Percentiles rank a stretch among this genome's conserved stretches.
Conservation (phyloP, 2,797 vertebrate species). For the Synaphobranchus kaupii region DNA sequence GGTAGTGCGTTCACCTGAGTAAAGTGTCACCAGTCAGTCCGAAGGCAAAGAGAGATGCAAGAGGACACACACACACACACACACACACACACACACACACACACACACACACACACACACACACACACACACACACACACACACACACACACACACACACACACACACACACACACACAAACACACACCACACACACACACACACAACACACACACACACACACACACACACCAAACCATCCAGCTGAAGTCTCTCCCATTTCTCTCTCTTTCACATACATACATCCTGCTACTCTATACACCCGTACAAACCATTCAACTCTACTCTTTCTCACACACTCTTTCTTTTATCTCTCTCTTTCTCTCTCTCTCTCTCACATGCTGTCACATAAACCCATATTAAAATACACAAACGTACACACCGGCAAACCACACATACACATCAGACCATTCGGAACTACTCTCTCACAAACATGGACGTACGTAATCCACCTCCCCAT, state of each 20-base stretch:
- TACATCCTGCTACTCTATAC: background rate
- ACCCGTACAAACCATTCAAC: background rate
- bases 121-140: background rate
- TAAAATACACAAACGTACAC: background rate
- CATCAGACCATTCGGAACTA: background rate
- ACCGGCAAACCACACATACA: background rate
- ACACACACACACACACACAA: background rate
- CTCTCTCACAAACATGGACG: background rate
- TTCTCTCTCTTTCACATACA: background rate
- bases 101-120: too few relatives aligned
- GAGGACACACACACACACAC: too few relatives aligned
- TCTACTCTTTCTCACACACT: background rate
- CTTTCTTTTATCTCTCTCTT: too few relatives aligned
- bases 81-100: background rate
- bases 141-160: background rate
- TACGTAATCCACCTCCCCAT: background rate
- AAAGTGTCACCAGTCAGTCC: conserved; percentile 16
- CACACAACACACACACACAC: background rate
- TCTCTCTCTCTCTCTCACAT: background rate
- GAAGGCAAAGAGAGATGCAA: background rate
- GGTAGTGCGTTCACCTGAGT: conserved; percentile 85
- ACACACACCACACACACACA: background rate
- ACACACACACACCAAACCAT: background rate
- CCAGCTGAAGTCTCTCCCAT: background rate
- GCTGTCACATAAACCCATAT: background rate